Base-by-base conservation (phyloP, 2,113 vertebrate genomes). In the Cariama cristata region DNA sequence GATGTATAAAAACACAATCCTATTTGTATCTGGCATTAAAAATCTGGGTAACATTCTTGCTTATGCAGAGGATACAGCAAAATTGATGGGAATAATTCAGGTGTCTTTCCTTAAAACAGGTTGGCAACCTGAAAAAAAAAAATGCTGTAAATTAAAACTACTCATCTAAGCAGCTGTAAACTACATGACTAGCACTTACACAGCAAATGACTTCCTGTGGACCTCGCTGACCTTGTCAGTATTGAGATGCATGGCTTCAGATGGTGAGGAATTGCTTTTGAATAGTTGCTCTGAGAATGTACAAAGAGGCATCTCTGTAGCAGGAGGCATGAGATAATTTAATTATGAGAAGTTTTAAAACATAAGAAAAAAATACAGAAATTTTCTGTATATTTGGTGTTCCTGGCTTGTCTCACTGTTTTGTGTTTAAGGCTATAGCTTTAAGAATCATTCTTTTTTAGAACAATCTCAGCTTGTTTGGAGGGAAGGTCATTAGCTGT, bases 181-280 rank as follows among this genome's bases (percentile, higher is more conserved):
- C 45, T 95, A 81, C 88, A 59, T 72, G 79, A 88, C 47, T 45
- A 88, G 88, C 81, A 88, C 92, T 96, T 93, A 92, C 35, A 95
- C 97, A 96, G 94, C 88, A 95, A 91, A 94, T 79, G 40, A 86
- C 58, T 96, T 88, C 66, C 82, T 79, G 82, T 74, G 92, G 91
- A 91, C 94, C 87, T 92, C 42, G 17, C 60, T 91, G 92, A 93
- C 94, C 94, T 95, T 97, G 92, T 88, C 88, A 89, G 82, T 95
- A 85, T 44, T 79, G 55, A 89, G 53, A 21, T 72, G 32, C 52
- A 18, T 24, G 24, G 67, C 76, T 75, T 81, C 79, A 79, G 32
- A 84, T 23, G 15, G 80, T 79, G 56, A 85, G 67, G 71, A 83
- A 94, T 80, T 88, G 79, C 63, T 95, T 84, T 88, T 72, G 66